Evolutionary conservation across 2,888 invertebrate species (phyloP), one percentile per base, ranked within the genome.

Genomic region (Leucophora obtusa): DNA sequence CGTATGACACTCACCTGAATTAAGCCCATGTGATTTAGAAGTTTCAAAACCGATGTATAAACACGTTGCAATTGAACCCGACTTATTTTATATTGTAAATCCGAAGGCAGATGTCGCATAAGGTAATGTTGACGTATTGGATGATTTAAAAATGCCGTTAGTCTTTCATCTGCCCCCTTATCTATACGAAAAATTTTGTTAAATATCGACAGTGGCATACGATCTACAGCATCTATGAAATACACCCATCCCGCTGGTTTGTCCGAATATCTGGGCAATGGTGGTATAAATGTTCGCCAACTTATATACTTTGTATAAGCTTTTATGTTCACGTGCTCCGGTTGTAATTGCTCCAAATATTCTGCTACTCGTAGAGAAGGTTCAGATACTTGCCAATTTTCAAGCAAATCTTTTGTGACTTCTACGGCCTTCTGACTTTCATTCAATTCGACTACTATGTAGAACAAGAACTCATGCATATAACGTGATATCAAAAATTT

Each of bases 251-350:
- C 95, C 8, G 86, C 51, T 0, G 91, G 91, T 91, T 93, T 94
- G 15, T 92, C 92, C 87, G 86, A 82, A 85, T 94, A 93, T 56
- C 87, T 85, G 0, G 93, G 93, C 56, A 95, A 86, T 0, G 95
- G 94, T 0, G 94, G 92, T 14, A 96, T 90, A 86, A 95, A 95
- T 89, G 94, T 94, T 87, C 93, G 94, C 94, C 95, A 95, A 83
- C 91, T 91, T 6, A 93, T 89, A n/a, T 85, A 85, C 65, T 92
- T 91, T 4, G 90, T 90, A 47, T 89, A 91, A 1, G 89, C 83
- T 71, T 62, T 76, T 43, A 84, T 70, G 43, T 80, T 85, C 83
- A 70, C 75, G 9, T 72, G 56, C 75, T 92, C 93, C 56, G 92
- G 87, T 0, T 88, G 87, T 84, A 93, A 87, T 74, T 92, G 91